Evolutionary conservation across 2,113 vertebrate species (phyloP).

Genomic region (Pelobates fuscus): DNA sequence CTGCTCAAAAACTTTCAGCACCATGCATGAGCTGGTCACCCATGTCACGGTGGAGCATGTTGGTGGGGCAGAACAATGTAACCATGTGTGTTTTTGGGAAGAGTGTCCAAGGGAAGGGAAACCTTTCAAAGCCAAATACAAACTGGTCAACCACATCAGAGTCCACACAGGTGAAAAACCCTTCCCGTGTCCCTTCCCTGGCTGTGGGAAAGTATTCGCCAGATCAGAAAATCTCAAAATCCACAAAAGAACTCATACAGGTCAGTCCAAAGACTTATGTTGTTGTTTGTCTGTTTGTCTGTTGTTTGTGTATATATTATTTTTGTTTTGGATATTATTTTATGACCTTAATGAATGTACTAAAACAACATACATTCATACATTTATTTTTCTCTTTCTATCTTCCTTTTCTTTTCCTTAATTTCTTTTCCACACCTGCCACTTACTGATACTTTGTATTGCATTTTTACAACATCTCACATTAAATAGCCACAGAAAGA

Average conservation of each 20-base stretch:
- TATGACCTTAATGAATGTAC: no score
- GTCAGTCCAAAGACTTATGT: conserved; percentile 72
- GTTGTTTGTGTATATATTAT: background rate
- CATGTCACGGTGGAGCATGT: conserved; percentile 98
- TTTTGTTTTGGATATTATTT: no score
- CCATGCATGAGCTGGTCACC: conserved; percentile 97
- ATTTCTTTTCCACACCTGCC: background rate
- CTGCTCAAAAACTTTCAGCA: conserved; percentile 97
- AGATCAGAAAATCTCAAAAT: conserved; percentile 99
- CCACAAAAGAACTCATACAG: conserved; percentile 99
- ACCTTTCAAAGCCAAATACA: conserved; percentile 99
- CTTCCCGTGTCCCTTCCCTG: conserved; percentile 96
- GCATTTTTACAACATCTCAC: conserved; percentile 13
- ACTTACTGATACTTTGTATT: conserved; percentile 9
- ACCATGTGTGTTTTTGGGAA: conserved; percentile 98
- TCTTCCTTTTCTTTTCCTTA: background rate
- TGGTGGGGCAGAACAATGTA: conserved; percentile 95
- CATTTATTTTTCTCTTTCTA: background rate
- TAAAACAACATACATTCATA: no score
- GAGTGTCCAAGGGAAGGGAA: conserved; percentile 97
- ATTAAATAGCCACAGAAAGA: conserved; percentile 28
- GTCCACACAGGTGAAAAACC: conserved; percentile 99
- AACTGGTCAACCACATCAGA: conserved; percentile 99
- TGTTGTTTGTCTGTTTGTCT: no score
- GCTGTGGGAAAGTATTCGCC: conserved; percentile 98